A percentile compares a stretch with the other conserved stretches of the same genome.
phyloP scores from a whole-genome alignment of 2,797 vertebrate species.

The Falco novaeseelandiae region DNA sequence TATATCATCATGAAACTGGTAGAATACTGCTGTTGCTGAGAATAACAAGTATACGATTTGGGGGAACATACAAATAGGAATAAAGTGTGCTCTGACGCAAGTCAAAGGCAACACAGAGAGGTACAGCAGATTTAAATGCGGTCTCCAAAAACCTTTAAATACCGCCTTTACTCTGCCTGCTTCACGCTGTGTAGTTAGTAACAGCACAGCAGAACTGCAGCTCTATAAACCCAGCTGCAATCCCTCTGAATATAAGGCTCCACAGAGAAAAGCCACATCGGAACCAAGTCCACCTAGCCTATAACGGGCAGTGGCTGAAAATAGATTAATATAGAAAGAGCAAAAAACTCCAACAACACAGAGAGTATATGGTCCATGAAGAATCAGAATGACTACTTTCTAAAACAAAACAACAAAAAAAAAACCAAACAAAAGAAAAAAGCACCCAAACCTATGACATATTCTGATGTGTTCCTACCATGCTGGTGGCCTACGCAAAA shows the following conservation, averaged over 20 bases:
- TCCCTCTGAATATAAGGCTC: background rate
- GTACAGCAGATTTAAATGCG: background rate
- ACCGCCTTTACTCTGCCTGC: background rate
- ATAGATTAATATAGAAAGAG: background rate
- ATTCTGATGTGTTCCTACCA: background rate
- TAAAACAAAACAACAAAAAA: rapidly evolving
- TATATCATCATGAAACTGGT: background rate
- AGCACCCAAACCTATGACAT: background rate
- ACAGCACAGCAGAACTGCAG: background rate
- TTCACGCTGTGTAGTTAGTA: background rate
- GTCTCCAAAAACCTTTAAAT: background rate
- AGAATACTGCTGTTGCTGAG: background rate
- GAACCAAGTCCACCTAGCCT: background rate
- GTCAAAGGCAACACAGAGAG: background rate
- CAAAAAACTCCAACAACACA: background rate
- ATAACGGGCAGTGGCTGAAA: background rate
- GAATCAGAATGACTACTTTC: background rate
- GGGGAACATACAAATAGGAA: background rate
- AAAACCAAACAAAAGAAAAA: background rate
- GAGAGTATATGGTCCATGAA: background rate
- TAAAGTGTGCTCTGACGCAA: background rate
- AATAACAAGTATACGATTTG: background rate
- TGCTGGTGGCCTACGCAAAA: background rate
- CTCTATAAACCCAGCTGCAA: background rate
- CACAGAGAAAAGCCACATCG: rapidly evolving